Evolutionary conservation across 2,113 vertebrate genomes (phyloP), one percentile per base, ranked within the genome.

Genomic region (Ia io): DNA sequence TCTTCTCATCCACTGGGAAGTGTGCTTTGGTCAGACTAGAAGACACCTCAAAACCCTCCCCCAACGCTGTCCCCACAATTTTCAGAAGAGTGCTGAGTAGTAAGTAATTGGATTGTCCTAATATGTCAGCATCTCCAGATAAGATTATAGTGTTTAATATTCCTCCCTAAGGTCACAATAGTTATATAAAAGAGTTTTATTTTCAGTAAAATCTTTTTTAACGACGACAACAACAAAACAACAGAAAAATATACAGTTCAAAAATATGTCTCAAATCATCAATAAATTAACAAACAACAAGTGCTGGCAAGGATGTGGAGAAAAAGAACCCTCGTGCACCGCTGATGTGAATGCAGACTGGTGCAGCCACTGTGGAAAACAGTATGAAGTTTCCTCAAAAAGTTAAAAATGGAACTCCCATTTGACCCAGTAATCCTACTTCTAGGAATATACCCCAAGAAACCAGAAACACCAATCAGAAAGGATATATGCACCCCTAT

Each of bases 81-180:
- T 25, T 49, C 53, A 84, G 42, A 67, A 17, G 40, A 10, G 2
- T 25, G 37, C 37, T 84, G 65, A 32, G 40, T n/a, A 76, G 47
- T 18, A 47, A 63, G 56, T 9, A 10, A 13, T 44, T 51, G 67
- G n/a, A 35, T 8, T 69, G 22, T 22, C n/a, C 25, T 56, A 71
- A 25, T 40, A 42, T 67, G 76, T 82, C 32, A 91, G 8, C 40
- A 56, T 84, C 61, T 47, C 73, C 37, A 84, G 40, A 69, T 61
- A 88, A 91, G 67, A 82, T 40, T 47, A 51, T 56, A 95, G 79
- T 67, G 67, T 69, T 74, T 28, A 84, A 88, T 88, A 82, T 74
- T 84, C 59, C 53, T 91, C 47, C 56, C 12, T 40, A 93, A 23
- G 61, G 28, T 71, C 35, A 85, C 5, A 53, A 90, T 20, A 56